Evolutionary conservation across 2,113 vertebrate genomes (phyloP).

Genomic region (Martes martes): DNA sequence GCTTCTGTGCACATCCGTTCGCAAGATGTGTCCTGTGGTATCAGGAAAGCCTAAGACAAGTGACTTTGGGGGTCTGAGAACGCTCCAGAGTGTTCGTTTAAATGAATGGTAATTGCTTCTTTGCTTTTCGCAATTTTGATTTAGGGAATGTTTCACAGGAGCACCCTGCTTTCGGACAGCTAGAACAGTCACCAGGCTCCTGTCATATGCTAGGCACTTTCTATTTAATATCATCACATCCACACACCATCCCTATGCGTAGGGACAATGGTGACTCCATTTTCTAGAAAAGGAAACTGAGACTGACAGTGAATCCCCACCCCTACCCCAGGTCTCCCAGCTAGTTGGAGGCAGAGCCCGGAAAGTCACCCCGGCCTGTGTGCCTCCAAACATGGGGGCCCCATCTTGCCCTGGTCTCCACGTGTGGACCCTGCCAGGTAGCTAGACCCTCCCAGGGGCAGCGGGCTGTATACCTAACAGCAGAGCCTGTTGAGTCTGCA

Average conservation of each 20-base stretch:
- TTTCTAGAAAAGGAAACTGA: background rate
- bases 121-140: background rate
- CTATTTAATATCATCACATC: background rate
- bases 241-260: background rate
- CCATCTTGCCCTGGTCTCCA: background rate
- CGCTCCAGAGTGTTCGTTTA: background rate
- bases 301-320: background rate
- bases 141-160: background rate
- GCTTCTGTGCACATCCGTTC: too few species aligned
- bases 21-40: background rate
- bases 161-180: background rate
- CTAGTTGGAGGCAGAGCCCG: background rate
- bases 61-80: background rate
- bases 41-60: background rate
- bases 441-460: background rate
- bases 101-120: background rate
- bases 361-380: background rate
- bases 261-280: background rate
- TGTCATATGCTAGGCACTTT: background rate
- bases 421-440: fast-evolving
- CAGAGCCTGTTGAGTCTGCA: slow-evolving; percentile 87
- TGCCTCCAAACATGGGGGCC: too few species aligned
- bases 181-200: background rate
- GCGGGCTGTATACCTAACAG: slow-evolving; percentile 85
- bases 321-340: background rate